Conservation (phyloP, 2,113 vertebrate genomes). For the Balaeniceps rex region DNA sequence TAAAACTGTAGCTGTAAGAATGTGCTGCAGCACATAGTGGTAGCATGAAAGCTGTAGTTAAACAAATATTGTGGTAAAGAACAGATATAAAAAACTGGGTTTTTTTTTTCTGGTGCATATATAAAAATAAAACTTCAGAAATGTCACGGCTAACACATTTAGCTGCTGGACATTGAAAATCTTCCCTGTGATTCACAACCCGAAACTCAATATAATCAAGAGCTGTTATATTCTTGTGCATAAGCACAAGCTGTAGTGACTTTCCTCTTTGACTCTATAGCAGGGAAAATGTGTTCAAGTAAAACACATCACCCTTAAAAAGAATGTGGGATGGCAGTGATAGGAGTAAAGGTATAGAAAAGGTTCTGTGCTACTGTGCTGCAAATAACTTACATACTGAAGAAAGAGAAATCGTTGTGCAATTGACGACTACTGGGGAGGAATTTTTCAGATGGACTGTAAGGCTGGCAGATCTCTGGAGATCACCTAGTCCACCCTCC, state of each 20-base stretch:
- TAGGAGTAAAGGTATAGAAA: not conserved
- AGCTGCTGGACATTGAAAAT: constrained; percentile 70
- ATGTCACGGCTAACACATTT: constrained; percentile 68
- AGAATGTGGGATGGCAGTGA: not conserved
- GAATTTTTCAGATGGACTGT: not conserved
- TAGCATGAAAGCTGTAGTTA: constrained; percentile 57
- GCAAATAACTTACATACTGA: not conserved
- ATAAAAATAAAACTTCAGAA: constrained; percentile 73
- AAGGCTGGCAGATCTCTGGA: not conserved
- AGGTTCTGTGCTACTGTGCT: not conserved
- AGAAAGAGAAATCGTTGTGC: not conserved
- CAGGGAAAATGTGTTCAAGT: constrained; percentile 13
- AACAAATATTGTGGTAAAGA: constrained; percentile 60
- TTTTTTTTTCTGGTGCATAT: constrained; percentile 38
- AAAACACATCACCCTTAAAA: not conserved
- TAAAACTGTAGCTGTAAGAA: constrained; percentile 66
- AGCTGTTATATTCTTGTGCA: constrained; percentile 58
- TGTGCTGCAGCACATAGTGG: constrained; percentile 28
- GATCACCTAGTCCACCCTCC: not conserved
- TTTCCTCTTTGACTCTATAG: constrained; percentile 9
- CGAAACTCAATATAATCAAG: constrained; percentile 75
- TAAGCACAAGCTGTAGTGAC: not conserved
- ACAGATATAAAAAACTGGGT: constrained; percentile 55
- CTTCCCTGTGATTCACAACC: constrained; percentile 78
- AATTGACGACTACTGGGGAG: not conserved